These are phyloP conservation scores for Thera britannica DNA, from an alignment of 2,888 invertebrate species.

Conservation along the genomic window DNA sequence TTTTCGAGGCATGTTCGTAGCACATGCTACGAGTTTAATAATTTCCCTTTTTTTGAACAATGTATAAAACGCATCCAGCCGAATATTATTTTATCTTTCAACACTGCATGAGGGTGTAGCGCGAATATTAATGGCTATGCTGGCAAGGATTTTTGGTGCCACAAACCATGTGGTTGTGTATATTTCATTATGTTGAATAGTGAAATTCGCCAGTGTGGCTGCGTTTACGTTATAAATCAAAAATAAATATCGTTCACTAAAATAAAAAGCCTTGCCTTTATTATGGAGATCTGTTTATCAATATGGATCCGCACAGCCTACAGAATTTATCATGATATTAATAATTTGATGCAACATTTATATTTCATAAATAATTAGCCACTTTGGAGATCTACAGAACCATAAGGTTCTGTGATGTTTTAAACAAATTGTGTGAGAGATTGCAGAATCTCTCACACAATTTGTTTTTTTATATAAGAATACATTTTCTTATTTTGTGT, in stretches of 20 bases:
- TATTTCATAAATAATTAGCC: no score
- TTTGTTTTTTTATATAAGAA: no score
- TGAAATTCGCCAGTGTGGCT: slow-evolving; percentile 7
- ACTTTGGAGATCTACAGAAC: no score
- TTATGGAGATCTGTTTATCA: neutral
- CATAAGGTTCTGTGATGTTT: no score
- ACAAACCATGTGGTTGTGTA: slow-evolving; percentile 23
- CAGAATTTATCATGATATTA: no score
- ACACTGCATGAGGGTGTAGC: slow-evolving; percentile 21
- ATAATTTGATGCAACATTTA: no score
- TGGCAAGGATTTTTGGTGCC: slow-evolving; percentile 25
- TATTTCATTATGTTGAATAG: slow-evolving; percentile 24
- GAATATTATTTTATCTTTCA: slow-evolving; percentile 29
- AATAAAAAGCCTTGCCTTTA: neutral
- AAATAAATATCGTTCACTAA: neutral
- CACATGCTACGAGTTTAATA: slow-evolving; percentile 9
- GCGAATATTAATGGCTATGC: slow-evolving; percentile 21
- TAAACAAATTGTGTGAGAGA: no score
- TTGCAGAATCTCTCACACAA: no score
- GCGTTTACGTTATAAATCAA: slow-evolving; percentile 11
- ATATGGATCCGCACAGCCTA: neutral
- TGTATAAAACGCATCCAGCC: slow-evolving; percentile 23
- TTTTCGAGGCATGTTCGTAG: slow-evolving; percentile 7
- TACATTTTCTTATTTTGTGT: no score
- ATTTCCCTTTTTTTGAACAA: slow-evolving; percentile 26